These are phyloP conservation scores for Calypte anna DNA, from an alignment of 2,113 vertebrate genomes.

Conservation along the genomic window DNA sequence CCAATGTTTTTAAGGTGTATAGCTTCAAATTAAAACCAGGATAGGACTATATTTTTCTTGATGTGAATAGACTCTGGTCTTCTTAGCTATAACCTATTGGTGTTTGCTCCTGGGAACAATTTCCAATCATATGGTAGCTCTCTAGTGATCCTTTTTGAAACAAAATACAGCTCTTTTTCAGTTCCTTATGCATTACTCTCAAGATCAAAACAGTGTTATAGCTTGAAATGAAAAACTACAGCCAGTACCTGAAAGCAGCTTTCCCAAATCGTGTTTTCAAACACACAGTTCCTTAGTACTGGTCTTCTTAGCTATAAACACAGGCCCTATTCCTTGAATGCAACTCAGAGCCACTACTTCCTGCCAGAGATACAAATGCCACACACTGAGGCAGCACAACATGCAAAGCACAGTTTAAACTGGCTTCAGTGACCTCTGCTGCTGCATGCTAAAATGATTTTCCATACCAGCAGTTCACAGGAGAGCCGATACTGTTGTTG, in stretches of 20 bases:
- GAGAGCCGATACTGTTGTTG: not conserved
- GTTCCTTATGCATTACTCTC: not conserved
- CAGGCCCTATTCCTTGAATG: not conserved
- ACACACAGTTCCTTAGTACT: not conserved
- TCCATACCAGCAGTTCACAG: conserved; percentile 1
- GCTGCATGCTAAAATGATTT: conserved; percentile 20
- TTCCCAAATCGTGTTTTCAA: not conserved
- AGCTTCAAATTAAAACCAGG: not conserved
- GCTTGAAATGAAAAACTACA: not conserved
- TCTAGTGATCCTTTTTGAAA: not conserved
- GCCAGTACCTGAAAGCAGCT: not conserved
- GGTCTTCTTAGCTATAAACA: not conserved
- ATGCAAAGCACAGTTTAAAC: not conserved
- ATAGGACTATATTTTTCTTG: not conserved
- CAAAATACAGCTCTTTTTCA: not conserved
- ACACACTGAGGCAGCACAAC: not conserved
- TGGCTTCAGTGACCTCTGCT: not conserved
- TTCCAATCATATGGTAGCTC: not conserved
- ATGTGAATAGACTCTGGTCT: not conserved
- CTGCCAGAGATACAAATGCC: not conserved
- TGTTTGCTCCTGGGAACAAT: not conserved
- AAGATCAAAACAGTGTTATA: not conserved
- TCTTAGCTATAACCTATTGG: not conserved
- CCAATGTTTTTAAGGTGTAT: not conserved
- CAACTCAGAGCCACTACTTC: conserved; percentile 34